Percentiles rank a stretch among this genome's conserved stretches.
phyloP scores from a whole-genome alignment of 2,888 invertebrate genomes.

The Eupithecia insigniata region DNA sequence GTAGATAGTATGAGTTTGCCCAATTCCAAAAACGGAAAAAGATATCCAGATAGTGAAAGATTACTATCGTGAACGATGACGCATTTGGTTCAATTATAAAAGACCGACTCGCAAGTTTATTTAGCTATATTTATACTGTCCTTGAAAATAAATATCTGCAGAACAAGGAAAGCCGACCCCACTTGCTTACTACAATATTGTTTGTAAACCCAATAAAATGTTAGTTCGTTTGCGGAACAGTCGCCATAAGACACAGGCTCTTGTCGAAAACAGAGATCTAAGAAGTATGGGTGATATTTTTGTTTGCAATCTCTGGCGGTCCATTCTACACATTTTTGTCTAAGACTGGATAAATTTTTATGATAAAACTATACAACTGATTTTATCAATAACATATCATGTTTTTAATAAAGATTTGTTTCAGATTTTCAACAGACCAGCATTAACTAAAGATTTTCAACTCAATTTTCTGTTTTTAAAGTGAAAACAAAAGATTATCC shows the following conservation, averaged over 20 bases:
- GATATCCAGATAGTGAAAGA: neutral
- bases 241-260: slow-evolving; percentile 4
- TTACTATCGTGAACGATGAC: neutral
- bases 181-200: neutral
- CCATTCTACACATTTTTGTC: neutral
- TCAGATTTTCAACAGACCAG: neutral
- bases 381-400: neutral
- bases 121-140: neutral
- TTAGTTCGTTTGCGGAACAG: neutral
- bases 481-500: neutral
- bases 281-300: neutral
- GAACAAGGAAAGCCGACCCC: neutral
- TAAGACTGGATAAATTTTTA: neutral
- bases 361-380: neutral
- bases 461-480: neutral
- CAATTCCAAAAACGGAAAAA: neutral
- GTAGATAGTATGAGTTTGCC: neutral
- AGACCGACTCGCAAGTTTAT: neutral
- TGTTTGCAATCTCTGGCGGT: neutral
- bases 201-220: neutral
- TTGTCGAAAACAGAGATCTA: slow-evolving; percentile 9
- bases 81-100: neutral
- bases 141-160: neutral
- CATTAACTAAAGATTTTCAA: neutral
- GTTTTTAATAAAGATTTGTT: neutral